These are phyloP conservation scores for Colius striatus DNA, from an alignment of 2,113 vertebrate species.

Conservation along the genomic window DNA sequence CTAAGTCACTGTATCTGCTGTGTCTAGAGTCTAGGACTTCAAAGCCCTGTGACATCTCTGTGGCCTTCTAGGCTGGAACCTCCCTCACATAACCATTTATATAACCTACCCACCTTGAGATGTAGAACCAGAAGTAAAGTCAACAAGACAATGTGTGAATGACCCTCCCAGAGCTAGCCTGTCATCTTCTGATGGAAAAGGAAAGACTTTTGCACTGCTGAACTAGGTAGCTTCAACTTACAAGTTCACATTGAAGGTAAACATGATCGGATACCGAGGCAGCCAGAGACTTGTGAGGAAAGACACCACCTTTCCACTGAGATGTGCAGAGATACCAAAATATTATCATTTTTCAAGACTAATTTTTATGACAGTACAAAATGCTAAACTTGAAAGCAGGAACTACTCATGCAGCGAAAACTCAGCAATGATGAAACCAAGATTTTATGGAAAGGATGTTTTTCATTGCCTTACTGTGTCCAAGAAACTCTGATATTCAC, in stretches of 20 bases:
- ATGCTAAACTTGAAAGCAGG: neutral
- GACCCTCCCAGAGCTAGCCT: neutral
- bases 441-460: neutral
- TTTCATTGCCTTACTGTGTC: neutral
- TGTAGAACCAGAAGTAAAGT: neutral
- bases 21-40: neutral
- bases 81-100: neutral
- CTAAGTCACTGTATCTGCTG: neutral
- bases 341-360: neutral
- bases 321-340: neutral
- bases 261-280: neutral
- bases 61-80: neutral
- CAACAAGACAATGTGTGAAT: neutral
- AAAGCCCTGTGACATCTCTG: neutral
- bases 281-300: neutral
- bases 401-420: neutral
- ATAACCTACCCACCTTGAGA: neutral
- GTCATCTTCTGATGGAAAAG: rapidly evolving
- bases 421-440: neutral
- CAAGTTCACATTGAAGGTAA: neutral
- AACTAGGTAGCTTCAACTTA: neutral
- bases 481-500: neutral
- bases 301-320: neutral
- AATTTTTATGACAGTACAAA: neutral
- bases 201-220: neutral